These are phyloP conservation scores for Mythimna loreyi DNA, from an alignment of 2,888 invertebrate species.

Conservation along the genomic window DNA sequence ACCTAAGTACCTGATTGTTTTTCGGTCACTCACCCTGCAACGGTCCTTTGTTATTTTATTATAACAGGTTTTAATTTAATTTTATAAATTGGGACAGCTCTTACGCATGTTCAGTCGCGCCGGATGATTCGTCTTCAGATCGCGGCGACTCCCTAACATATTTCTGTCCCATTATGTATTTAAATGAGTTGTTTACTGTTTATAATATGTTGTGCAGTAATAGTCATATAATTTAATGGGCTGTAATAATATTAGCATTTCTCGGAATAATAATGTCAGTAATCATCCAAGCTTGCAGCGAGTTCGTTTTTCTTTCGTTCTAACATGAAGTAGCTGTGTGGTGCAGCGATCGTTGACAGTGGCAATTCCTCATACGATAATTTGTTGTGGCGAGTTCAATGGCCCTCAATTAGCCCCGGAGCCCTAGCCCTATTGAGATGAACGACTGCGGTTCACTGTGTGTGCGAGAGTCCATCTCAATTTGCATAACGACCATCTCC, in stretches of 20 bases:
- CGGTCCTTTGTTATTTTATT: constrained; percentile 79
- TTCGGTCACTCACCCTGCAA: constrained; percentile 83
- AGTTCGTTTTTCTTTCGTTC: constrained; percentile 56
- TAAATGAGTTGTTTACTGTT: constrained; percentile 46
- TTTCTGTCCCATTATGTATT: constrained; percentile 35
- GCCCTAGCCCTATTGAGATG: constrained; percentile 83
- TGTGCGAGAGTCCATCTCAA: constrained; percentile 73
- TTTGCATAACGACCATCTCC: constrained; percentile 82
- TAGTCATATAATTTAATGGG: constrained; percentile 51
- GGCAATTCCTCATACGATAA: constrained; percentile 75
- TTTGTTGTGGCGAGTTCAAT: constrained; percentile 78
- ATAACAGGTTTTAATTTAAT: constrained; percentile 77
- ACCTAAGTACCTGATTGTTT: constrained; percentile 88
- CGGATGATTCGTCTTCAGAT: constrained; percentile 47
- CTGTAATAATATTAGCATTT: constrained; percentile 55
- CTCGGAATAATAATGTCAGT: constrained; percentile 55
- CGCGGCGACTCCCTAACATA: constrained; percentile 21
- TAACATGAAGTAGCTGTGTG: constrained; percentile 54
- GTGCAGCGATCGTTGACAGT: constrained; percentile 69
- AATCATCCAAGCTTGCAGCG: constrained; percentile 50
- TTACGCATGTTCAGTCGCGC: constrained; percentile 37
- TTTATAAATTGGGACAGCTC: constrained; percentile 74
- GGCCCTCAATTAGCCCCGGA: constrained; percentile 82
- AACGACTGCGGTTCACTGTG: constrained; percentile 72
- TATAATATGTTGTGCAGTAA: constrained; percentile 37